Base-by-base conservation (phyloP, 1,140 invertebrate genomes). In the Neotoxoptera formosana region DNA sequence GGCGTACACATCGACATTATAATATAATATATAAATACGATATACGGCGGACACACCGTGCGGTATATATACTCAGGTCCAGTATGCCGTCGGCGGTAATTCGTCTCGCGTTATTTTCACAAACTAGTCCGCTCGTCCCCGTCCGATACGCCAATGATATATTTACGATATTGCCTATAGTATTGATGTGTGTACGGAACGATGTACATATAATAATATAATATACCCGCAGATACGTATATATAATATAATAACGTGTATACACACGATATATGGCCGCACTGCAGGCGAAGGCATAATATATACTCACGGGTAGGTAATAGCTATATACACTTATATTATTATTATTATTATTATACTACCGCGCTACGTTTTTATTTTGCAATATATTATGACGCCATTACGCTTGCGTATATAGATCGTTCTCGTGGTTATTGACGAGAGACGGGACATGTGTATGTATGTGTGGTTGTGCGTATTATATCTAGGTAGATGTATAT, bases 21-120 rank as follows among this genome's bases (percentile, higher is more conserved):
- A 45, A 84, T 84, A 84, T 36, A 41, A 45, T 84, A 11, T 84
- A 23, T 8, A 67, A 8, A 56, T 8, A 53, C 51, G 51, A 76
- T 76, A n/a, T 76, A 34, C 20, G 17, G 60, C 25, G 0, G 25
- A 9, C 6, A n/a, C 60, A n/a, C 30, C 76, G 34, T 81, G 76
- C 34, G 76, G 36, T 67, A 20, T 83, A 34, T 67, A 20, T 83
- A 34, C 45, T 36, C 83, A 41, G 36, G 21, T 11, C 34, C 21
- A 25, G 36, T n/a, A n/a, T 84, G 83, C 83, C 83, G 83, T 84
- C 23, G 83, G 41, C 83, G 41, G 41, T n/a, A 48, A 87, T 87
- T 87, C 86, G 86, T 87, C 47, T 87, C 86, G 86, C 45, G 45
- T 87, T 76, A n/a, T 76, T 87, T 87, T 87, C 45, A n/a, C 86